A percentile compares a stretch with the other conserved stretches of the same genome.
Evolutionary conservation across 2,888 invertebrate species (phyloP).

Genomic region (Saturnia japonica): DNA sequence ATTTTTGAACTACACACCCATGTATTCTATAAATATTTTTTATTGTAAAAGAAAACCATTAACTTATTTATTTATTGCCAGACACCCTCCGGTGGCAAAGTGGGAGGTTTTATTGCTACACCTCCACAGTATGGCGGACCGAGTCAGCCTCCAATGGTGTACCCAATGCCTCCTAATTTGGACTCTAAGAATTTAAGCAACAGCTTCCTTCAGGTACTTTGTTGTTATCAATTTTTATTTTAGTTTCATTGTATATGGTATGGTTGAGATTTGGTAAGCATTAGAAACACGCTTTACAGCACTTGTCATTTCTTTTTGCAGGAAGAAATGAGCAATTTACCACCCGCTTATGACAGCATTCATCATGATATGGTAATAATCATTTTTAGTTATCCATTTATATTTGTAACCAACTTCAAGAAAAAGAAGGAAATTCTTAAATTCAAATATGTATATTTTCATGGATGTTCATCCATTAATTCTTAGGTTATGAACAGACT

Average conservation of each 20-base stretch:
- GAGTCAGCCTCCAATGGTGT: constrained; percentile 78
- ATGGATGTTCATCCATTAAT: too few species aligned
- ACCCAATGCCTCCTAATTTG: constrained; percentile 85
- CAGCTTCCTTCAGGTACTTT: constrained; percentile 79
- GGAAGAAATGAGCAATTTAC: constrained; percentile 85
- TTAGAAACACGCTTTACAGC: constrained; percentile 29
- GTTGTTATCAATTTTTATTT: neutral
- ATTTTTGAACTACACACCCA: too few species aligned
- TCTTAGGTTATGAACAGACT: too few species aligned
- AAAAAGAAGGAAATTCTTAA: too few species aligned
- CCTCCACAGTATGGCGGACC: constrained; percentile 54
- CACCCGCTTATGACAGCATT: constrained; percentile 86
- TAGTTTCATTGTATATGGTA: constrained; percentile 7
- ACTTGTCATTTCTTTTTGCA: constrained; percentile 60
- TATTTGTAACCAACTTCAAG: too few species aligned
- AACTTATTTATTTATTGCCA: constrained; percentile 28
- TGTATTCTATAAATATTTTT: too few species aligned
- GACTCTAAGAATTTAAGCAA: constrained; percentile 85
- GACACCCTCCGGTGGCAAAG: constrained; percentile 74
- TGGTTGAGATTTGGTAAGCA: constrained; percentile 21
- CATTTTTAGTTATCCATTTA: constrained; percentile 43
- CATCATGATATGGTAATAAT: constrained; percentile 90
- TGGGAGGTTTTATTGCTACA: constrained; percentile 66
- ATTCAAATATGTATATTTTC: too few species aligned
- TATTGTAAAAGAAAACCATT: too few species aligned